phyloP scores from a whole-genome alignment of 2,888 invertebrate genomes.

The Diarsia rubi region DNA sequence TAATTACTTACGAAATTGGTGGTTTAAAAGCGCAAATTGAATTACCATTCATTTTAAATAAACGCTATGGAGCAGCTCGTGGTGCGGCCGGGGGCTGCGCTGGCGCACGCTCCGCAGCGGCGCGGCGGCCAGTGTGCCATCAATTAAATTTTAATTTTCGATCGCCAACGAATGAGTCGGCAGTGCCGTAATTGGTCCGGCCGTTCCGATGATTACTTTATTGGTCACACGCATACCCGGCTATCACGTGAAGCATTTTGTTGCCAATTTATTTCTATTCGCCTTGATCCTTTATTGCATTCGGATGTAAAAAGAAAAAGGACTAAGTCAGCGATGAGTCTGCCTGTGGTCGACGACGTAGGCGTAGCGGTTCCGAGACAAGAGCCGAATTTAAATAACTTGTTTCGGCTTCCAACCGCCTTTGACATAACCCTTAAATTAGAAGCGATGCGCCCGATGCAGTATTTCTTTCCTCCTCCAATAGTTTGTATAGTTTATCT shows the following conservation, averaged over 20 bases:
- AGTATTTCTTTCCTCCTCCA: slow-evolving; percentile 77
- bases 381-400: slow-evolving; percentile 88
- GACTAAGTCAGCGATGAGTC: slow-evolving; percentile 47
- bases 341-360: slow-evolving; percentile 72
- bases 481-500: slow-evolving; percentile 73
- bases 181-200: slow-evolving; percentile 84
- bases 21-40: slow-evolving; percentile 84
- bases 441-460: slow-evolving; percentile 76
- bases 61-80: slow-evolving; percentile 72
- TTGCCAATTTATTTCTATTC: slow-evolving; percentile 80
- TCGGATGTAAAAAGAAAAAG: slow-evolving; percentile 71
- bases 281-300: slow-evolving; percentile 60
- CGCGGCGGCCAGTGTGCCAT: slow-evolving; percentile 74
- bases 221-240: slow-evolving; percentile 82
- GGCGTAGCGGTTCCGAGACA: slow-evolving; percentile 78
- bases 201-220: slow-evolving; percentile 88
- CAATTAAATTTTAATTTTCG: slow-evolving; percentile 89
- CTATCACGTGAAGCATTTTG: slow-evolving; percentile 77
- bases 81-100: slow-evolving; percentile 65
- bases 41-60: slow-evolving; percentile 87
- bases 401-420: slow-evolving; percentile 85
- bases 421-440: slow-evolving; percentile 83
- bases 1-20: slow-evolving; percentile 69
- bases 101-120: slow-evolving; percentile 62
- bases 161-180: slow-evolving; percentile 83